Base-by-base conservation (phyloP, 2,888 invertebrate genomes). In the Protonemura montana region DNA sequence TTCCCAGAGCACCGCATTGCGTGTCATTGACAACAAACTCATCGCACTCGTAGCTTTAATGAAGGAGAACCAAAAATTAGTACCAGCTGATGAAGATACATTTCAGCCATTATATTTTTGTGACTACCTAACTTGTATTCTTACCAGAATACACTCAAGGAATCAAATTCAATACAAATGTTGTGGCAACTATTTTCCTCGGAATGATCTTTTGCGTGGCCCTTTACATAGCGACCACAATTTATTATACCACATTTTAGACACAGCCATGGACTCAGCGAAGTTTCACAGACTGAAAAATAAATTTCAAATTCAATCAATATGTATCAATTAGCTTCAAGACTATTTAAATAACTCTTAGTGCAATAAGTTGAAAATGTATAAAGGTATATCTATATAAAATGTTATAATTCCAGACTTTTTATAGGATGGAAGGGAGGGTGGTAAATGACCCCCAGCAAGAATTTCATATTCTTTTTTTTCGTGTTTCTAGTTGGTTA, bases 221-320 rank as follows among this genome's bases (percentile, higher is more conserved):
- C 95, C 88, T 94, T 95, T 87, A 95, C 93, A 90, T 96, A 96
- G 85, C 96, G 94, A 87, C 96, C 96, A 91, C 97, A 97, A 89
- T 94, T 93, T 87, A 96, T 93, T 84, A 92, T 92, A 10, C 96
- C 96, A 91, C 97, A 97, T 87, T 94, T 93, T 88, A 96, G 92
- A 90, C 97, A 97, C 88, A 97, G 92, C 96, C 96, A 96, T 88
- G 95, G 95, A 90, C 95, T 95, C 88, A 94, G 93, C 87, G 91
- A 91, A 59, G 93, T 93, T 82, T 92, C 92, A 91, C 95, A 95
- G 92, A 93, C 95, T 95, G 91, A 85, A 90, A 90, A 88, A 86
- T 82, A 81, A 87, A 85, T 59, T 7, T 35, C 3, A 21, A 59
- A 41, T 41, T 41, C 6, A 41, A 13, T 7, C 5, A 5, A 41